These are phyloP conservation scores for Sebastiscus albofasciatus DNA, from an alignment of 2,797 vertebrate genomes.

Conservation along the genomic window DNA sequence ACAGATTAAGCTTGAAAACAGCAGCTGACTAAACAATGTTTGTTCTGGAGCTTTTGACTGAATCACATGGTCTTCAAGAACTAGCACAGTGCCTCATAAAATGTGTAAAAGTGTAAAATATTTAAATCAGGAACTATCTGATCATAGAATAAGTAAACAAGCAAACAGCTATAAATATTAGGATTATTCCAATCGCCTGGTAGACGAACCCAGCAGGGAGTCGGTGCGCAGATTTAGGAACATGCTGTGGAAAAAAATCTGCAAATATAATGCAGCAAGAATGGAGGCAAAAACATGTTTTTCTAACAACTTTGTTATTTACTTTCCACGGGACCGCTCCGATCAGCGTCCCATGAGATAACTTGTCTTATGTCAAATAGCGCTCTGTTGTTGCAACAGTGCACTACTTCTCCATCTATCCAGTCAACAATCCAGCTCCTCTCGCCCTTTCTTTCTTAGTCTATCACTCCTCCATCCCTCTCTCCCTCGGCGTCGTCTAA, in stretches of 20 bases:
- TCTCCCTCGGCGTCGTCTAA: conserved; percentile 52
- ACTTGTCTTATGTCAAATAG: conserved; percentile 3
- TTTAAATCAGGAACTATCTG: background rate
- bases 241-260: background rate
- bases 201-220: background rate
- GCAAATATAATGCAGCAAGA: background rate
- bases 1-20: background rate
- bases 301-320: background rate
- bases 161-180: background rate
- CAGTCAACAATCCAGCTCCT: background rate
- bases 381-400: background rate
- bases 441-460: background rate
- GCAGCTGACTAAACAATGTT: background rate
- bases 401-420: background rate
- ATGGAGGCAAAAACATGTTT: background rate
- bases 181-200: background rate
- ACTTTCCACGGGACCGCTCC: background rate
- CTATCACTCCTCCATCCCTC: conserved; percentile 18
- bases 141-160: background rate
- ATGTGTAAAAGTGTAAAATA: background rate
- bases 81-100: background rate
- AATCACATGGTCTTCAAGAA: background rate
- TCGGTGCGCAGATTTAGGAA: background rate
- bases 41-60: background rate
- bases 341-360: conserved; percentile 6